Evolutionary conservation across 2,888 invertebrate genomes (phyloP).

Genomic region (Cecidostiba fungosa): DNA sequence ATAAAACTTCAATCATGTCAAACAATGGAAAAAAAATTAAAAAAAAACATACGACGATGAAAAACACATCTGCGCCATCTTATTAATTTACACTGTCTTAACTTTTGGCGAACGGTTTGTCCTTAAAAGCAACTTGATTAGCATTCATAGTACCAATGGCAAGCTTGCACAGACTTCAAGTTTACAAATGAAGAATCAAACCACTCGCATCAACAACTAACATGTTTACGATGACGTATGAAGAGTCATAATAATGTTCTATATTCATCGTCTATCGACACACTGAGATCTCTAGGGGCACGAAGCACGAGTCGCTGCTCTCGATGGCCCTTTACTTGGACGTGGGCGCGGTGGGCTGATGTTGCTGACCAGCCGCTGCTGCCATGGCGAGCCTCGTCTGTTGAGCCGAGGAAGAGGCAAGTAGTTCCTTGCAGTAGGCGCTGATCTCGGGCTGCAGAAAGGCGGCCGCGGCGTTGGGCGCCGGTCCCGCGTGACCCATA

Average conservation of each 20-base stretch:
- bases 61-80: slow-evolving; percentile 21
- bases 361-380: slow-evolving; percentile 61
- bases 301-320: slow-evolving; percentile 42
- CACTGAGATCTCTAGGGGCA: slow-evolving; percentile 55
- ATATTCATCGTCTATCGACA: slow-evolving; percentile 30
- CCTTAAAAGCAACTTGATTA: neutral
- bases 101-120: neutral
- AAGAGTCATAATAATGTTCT: neutral
- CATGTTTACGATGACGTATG: neutral
- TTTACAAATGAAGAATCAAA: slow-evolving; percentile 23
- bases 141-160: neutral
- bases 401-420: slow-evolving; percentile 74
- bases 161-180: neutral
- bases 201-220: neutral
- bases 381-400: slow-evolving; percentile 78
- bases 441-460: slow-evolving; percentile 80
- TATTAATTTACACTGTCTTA: neutral
- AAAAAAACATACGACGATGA: slow-evolving; percentile 2
- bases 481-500: slow-evolving; percentile 67
- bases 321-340: slow-evolving; percentile 75
- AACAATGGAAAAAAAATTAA: slow-evolving; percentile 16
- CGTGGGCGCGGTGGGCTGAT: slow-evolving; percentile 76
- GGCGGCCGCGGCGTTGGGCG: slow-evolving; percentile 68
- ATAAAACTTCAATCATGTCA: slow-evolving; percentile 20
- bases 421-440: slow-evolving; percentile 82